Percentiles rank a stretch among this genome's conserved stretches.
phyloP scores from a whole-genome alignment of 2,888 invertebrate species.

The Hypomecis punctinalis region DNA sequence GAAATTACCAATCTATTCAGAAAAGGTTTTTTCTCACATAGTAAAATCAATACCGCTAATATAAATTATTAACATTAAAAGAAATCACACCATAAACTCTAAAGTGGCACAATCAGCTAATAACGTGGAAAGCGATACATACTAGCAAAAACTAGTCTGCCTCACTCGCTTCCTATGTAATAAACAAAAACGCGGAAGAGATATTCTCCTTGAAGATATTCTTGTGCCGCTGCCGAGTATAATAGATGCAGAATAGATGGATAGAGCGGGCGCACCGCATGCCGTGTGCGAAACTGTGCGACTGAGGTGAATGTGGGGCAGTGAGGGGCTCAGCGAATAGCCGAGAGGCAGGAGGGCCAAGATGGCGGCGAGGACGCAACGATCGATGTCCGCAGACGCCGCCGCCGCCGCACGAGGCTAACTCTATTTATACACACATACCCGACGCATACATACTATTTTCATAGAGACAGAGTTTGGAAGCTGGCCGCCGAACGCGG shows the following conservation, averaged over 20 bases:
- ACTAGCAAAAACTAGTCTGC: slow-evolving; percentile 15
- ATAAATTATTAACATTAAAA: not conserved
- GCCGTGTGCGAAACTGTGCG: slow-evolving; percentile 75
- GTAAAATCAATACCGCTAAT: not conserved
- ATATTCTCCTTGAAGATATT: slow-evolving; percentile 57
- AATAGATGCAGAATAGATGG: slow-evolving; percentile 36
- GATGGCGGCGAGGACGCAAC: slow-evolving; percentile 84
- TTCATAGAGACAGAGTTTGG: slow-evolving; percentile 60
- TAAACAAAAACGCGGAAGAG: slow-evolving; percentile 47
- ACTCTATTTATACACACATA: slow-evolving; percentile 75
- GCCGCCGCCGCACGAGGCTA: slow-evolving; percentile 68
- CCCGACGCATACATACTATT: slow-evolving; percentile 74
- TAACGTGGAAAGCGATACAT: slow-evolving; percentile 16
- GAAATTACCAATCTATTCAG: too few species aligned
- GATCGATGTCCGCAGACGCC: slow-evolving; percentile 83
- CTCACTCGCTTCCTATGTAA: slow-evolving; percentile 27
- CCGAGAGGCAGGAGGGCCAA: slow-evolving; percentile 82
- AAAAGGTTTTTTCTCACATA: too few species aligned
- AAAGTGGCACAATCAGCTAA: slow-evolving; percentile 6
- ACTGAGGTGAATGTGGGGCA: slow-evolving; percentile 82
- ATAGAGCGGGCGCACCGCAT: slow-evolving; percentile 48
- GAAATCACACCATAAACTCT: not conserved
- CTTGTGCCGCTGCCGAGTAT: slow-evolving; percentile 50
- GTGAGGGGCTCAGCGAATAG: slow-evolving; percentile 74
- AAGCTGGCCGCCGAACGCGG: slow-evolving; percentile 37